These are phyloP conservation scores for Pterostichus niger DNA, from an alignment of 2,888 invertebrate species.

Conservation along the genomic window DNA sequence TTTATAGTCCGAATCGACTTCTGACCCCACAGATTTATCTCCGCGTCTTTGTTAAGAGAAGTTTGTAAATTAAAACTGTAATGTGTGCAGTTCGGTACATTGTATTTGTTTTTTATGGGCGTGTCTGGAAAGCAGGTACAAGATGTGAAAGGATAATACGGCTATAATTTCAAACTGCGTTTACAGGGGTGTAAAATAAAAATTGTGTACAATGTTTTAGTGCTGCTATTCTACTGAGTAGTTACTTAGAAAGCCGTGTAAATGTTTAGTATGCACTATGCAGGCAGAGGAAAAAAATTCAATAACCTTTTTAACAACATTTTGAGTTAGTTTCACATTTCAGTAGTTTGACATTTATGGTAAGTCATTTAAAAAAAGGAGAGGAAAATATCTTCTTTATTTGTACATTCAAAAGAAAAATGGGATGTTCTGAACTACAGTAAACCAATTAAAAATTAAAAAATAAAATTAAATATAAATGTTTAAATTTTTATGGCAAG, in stretches of 20 bases:
- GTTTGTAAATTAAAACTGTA: constrained; percentile 27
- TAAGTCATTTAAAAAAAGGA: too few species aligned
- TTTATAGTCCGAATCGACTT: not conserved
- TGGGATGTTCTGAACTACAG: too few species aligned
- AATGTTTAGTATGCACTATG: too few species aligned
- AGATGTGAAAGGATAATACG: constrained; percentile 1
- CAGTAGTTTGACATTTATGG: too few species aligned
- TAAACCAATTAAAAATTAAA: too few species aligned
- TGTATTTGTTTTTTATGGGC: constrained; percentile 16
- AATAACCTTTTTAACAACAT: too few species aligned
- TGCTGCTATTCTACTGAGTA: not conserved
- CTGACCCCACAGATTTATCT: not conserved
- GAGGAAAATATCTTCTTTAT: too few species aligned
- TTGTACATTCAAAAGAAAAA: too few species aligned
- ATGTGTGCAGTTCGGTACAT: constrained; percentile 10
- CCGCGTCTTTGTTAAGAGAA: not conserved
- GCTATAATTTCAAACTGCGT: constrained; percentile 11
- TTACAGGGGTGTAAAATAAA: constrained; percentile 11
- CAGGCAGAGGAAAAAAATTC: too few species aligned
- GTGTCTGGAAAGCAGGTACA: not conserved
- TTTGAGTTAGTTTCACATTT: too few species aligned
- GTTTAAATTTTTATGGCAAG: too few species aligned
- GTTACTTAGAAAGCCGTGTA: not conserved
- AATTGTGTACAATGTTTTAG: constrained; percentile 14
- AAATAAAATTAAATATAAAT: too few species aligned